These are phyloP conservation scores for Oxyteleia sp. DNA, from an alignment of 2,888 invertebrate genomes.

Conservation along the genomic window DNA sequence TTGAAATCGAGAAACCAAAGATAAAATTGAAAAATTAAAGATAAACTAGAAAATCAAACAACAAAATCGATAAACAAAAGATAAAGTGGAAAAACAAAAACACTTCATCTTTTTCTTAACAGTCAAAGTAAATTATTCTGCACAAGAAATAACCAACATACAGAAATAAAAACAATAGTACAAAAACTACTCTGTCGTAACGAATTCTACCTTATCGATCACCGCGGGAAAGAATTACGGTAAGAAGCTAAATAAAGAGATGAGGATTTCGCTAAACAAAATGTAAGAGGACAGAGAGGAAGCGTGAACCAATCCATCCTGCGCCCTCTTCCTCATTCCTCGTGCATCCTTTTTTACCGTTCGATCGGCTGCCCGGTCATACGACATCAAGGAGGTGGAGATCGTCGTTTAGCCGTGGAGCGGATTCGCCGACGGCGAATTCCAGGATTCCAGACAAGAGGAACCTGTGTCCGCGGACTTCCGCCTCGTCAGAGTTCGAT, in stretches of 20 bases:
- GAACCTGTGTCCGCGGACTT: conserved; percentile 76
- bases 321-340: conserved; percentile 35
- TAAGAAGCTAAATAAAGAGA: conserved; percentile 1
- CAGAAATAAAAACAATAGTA: too few species aligned
- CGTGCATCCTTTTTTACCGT: conserved; percentile 12
- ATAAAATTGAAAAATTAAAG: too few species aligned
- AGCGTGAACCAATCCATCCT: conserved; percentile 8
- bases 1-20: too few species aligned
- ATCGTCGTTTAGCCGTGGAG: conserved; percentile 38
- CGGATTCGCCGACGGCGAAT: conserved; percentile 62
- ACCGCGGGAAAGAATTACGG: not conserved
- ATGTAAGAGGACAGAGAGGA: not conserved
- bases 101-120: too few species aligned
- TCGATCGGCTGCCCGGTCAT: conserved; percentile 21
- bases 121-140: too few species aligned
- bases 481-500: conserved; percentile 81
- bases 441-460: conserved; percentile 69
- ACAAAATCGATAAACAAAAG: too few species aligned
- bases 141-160: too few species aligned
- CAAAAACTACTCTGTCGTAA: too few species aligned
- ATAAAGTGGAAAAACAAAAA: too few species aligned
- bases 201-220: too few species aligned
- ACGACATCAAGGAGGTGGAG: conserved; percentile 44
- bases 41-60: too few species aligned
- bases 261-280: not conserved